These are phyloP conservation scores for Sycophaga agraensis DNA, from an alignment of 1,140 invertebrate genomes.

Conservation along the genomic window DNA sequence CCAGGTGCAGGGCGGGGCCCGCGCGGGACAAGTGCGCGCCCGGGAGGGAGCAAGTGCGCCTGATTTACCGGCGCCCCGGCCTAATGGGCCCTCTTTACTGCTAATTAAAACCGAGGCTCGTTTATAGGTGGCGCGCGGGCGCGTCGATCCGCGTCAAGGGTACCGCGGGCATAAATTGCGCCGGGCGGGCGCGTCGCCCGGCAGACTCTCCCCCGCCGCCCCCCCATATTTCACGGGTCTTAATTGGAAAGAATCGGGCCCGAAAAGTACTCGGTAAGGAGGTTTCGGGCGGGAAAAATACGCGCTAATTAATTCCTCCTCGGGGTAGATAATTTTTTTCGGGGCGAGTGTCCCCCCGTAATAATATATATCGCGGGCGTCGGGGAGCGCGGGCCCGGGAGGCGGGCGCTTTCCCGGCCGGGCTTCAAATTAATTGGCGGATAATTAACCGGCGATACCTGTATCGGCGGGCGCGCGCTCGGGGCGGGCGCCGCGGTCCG, in stretches of 20 bases:
- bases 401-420: background rate
- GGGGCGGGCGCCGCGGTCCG: too few species aligned
- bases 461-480: too few species aligned
- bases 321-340: too few species aligned
- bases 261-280: slow-evolving; percentile 14
- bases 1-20: too few species aligned
- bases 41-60: slow-evolving; percentile 42
- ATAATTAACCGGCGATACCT: too few species aligned
- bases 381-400: background rate
- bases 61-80: slow-evolving; percentile 49
- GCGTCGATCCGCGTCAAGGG: slow-evolving; percentile 22
- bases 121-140: slow-evolving; percentile 37
- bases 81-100: slow-evolving; percentile 55
- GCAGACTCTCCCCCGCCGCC: background rate
- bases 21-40: slow-evolving; percentile 3
- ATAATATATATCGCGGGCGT: background rate
- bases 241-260: slow-evolving; percentile 19
- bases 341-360: too few species aligned
- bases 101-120: slow-evolving; percentile 54
- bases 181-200: slow-evolving; percentile 2
- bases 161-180: slow-evolving; percentile 31
- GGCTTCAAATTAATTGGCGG: too few species aligned
- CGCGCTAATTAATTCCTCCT: slow-evolving; percentile 6
- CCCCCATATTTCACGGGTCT: slow-evolving; percentile 18
- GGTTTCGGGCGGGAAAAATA: slow-evolving; percentile 9